A percentile compares a stretch with the other conserved stretches of the same genome.
These are phyloP conservation scores for Cephus cinctus DNA, from an alignment of 1,140 invertebrate genomes.

Conservation along the genomic window DNA sequence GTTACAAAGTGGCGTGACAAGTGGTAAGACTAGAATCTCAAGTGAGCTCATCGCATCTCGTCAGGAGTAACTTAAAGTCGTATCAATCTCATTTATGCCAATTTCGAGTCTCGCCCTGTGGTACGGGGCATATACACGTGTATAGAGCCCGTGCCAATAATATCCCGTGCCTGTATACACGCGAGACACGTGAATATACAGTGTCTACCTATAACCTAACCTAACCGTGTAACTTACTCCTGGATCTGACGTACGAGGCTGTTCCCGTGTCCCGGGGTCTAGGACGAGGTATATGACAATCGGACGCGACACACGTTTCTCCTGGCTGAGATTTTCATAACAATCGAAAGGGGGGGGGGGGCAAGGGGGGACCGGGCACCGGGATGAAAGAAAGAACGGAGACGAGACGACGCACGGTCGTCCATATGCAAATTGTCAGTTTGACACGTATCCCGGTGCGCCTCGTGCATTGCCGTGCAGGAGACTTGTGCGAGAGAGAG, in stretches of 20 bases:
- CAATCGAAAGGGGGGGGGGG: conserved; percentile 34
- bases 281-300: no score
- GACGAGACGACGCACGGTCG: conserved; percentile 18
- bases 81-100: conserved; percentile 58
- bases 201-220: no score
- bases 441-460: background rate
- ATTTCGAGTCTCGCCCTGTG: conserved; percentile 39
- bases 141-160: no score
- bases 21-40: conserved; percentile 27
- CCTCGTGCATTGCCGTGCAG: no score
- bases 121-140: no score
- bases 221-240: no score
- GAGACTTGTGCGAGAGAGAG: no score
- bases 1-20: conserved; percentile 51
- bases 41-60: conserved; percentile 5
- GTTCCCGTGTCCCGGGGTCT: no score
- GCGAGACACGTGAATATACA: no score
- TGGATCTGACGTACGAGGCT: no score
- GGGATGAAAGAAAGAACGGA: background rate
- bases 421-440: conserved; percentile 37
- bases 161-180: no score
- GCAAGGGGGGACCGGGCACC: background rate
- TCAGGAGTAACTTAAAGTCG: conserved; percentile 51
- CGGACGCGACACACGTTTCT: conserved; percentile 35
- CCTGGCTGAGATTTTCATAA: conserved; percentile 43